Conservation (phyloP, 2,797 vertebrate species). For the Oreochromis grahami region DNA sequence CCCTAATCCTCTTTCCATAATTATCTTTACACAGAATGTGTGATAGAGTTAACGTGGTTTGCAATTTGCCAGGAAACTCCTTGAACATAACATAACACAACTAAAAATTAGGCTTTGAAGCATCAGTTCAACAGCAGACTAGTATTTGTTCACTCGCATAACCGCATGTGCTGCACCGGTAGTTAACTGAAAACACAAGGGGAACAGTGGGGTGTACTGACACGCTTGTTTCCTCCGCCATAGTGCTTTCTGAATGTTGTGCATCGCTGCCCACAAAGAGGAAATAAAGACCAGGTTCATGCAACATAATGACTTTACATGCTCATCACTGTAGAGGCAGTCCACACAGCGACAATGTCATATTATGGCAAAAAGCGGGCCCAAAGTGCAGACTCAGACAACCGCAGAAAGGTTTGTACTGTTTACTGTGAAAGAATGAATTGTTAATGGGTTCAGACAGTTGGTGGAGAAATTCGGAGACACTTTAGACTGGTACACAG, state of each 20-base stretch:
- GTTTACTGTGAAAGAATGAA: not conserved
- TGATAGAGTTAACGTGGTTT: not conserved
- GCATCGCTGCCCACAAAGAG: not conserved
- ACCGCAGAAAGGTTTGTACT: not conserved
- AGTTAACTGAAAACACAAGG: not conserved
- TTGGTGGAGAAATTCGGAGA: not conserved
- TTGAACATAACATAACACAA: not conserved
- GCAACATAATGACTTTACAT: not conserved
- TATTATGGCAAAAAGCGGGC: not conserved
- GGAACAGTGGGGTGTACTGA: not conserved
- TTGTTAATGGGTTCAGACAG: not conserved
- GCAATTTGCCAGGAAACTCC: not conserved
- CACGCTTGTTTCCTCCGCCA: not conserved
- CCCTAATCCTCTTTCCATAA: not conserved
- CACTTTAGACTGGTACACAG: not conserved
- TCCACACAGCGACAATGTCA: not conserved
- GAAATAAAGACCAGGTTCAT: not conserved
- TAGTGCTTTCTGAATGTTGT: not conserved
- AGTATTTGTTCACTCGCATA: not conserved
- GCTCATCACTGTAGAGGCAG: not conserved
- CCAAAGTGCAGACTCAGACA: accelerated
- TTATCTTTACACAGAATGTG: not conserved
- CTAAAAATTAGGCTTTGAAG: not conserved
- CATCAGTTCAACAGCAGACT: not conserved
- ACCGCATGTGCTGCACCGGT: not conserved